These are phyloP conservation scores for Celastrina argiolus DNA, from an alignment of 2,888 invertebrate genomes.

Conservation along the genomic window DNA sequence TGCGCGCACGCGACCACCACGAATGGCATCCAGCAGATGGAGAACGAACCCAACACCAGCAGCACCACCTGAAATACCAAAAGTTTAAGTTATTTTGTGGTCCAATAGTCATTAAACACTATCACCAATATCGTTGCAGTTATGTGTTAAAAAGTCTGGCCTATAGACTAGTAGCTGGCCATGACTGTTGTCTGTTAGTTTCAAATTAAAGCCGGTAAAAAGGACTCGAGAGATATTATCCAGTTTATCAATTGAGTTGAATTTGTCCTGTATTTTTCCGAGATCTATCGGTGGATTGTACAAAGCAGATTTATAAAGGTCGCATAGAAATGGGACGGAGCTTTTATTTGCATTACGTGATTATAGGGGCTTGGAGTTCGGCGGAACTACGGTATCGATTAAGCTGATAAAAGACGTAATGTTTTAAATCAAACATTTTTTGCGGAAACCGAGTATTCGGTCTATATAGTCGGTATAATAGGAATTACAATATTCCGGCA, in stretches of 20 bases:
- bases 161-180: no score
- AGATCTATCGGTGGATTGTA: not conserved
- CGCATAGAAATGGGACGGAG: not conserved
- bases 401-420: not conserved
- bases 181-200: no score
- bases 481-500: no score
- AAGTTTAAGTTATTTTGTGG: not conserved
- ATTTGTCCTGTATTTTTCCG: not conserved
- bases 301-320: not conserved
- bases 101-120: not conserved
- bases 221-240: no score
- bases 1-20: slow-evolving; percentile 82
- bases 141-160: no score
- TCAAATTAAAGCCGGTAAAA: no score
- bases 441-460: no score
- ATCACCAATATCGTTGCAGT: no score
- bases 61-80: slow-evolving; percentile 83
- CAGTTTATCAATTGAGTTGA: not conserved
- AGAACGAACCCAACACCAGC: slow-evolving; percentile 87
- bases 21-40: slow-evolving; percentile 89
- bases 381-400: not conserved
- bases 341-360: not conserved
- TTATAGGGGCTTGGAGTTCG: not conserved
- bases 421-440: no score
- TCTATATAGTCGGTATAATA: no score